Evolutionary conservation across 1,140 invertebrate genomes (phyloP).

Genomic region (Armadillidium nasatum): DNA sequence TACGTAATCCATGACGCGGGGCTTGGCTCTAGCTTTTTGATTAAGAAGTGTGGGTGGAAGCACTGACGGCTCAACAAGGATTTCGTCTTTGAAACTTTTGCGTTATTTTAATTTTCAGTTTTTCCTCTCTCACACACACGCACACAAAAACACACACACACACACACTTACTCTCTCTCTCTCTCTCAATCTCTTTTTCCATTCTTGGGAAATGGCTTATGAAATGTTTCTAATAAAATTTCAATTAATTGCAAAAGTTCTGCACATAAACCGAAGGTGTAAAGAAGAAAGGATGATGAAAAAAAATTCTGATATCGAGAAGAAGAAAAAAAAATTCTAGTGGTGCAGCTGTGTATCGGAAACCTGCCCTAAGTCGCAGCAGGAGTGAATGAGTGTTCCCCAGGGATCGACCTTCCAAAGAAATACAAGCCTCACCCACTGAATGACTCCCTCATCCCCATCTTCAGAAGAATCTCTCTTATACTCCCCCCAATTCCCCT

Average conservation of each 20-base stretch:
- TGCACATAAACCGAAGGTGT: neutral
- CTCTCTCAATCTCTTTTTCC: no score
- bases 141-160: neutral
- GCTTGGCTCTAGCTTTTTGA: neutral
- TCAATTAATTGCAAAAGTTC: neutral
- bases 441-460: neutral
- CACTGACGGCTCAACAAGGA: neutral
- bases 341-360: conserved; percentile 4
- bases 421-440: conserved; percentile 10
- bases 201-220: neutral
- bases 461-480: neutral
- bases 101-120: neutral
- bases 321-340: neutral
- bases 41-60: conserved; percentile 9
- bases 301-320: neutral
- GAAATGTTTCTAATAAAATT: conserved; percentile 2
- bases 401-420: neutral
- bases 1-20: neutral
- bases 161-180: neutral
- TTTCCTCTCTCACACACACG: no score
- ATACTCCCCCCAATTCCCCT: neutral
- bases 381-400: conserved; percentile 1
- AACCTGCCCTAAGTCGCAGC: conserved; percentile 10
- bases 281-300: no score
- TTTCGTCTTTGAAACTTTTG: neutral